These are phyloP conservation scores for Stichopus horrens DNA, from an alignment of 53 echinoderm and acorn worm species.

Conservation along the genomic window DNA sequence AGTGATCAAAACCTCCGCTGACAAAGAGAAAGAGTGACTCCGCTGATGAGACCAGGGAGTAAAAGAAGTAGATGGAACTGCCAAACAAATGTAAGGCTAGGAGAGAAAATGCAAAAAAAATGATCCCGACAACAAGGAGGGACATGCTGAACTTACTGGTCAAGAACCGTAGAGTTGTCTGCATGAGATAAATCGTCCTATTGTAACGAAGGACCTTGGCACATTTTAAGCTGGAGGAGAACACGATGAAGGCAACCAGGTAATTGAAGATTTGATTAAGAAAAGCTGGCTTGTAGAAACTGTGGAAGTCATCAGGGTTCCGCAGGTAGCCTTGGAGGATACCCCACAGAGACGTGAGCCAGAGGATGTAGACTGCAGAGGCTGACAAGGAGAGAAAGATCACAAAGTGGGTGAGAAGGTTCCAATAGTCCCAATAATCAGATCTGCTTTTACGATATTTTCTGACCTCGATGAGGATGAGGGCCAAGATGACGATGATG, in stretches of 20 bases:
- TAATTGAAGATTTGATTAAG: constrained; percentile 55
- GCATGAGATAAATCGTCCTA: constrained; percentile 69
- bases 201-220: constrained; percentile 88
- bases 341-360: constrained; percentile 35
- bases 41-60: constrained; percentile 52
- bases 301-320: constrained; percentile 47
- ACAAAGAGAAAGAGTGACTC: constrained; percentile 67
- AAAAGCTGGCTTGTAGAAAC: constrained; percentile 61
- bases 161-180: constrained; percentile 58
- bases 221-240: constrained; percentile 73
- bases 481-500: constrained; percentile 58
- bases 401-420: constrained; percentile 57
- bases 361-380: constrained; percentile 57
- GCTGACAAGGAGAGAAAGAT: constrained; percentile 64
- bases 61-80: constrained; percentile 59
- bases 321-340: constrained; percentile 46
- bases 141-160: constrained; percentile 49
- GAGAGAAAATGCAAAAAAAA: constrained; percentile 52
- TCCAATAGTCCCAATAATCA: constrained; percentile 81
- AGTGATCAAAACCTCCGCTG: constrained; percentile 63
- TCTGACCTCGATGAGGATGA: constrained; percentile 64
- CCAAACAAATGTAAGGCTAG: constrained; percentile 66
- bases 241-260: constrained; percentile 60
- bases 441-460: constrained; percentile 52
- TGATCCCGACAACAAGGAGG: constrained; percentile 38